Percentiles rank a stretch among this genome's conserved stretches.
These are phyloP conservation scores for Drosophila paracracens DNA, from an alignment of 2,888 invertebrate genomes.

Conservation along the genomic window DNA sequence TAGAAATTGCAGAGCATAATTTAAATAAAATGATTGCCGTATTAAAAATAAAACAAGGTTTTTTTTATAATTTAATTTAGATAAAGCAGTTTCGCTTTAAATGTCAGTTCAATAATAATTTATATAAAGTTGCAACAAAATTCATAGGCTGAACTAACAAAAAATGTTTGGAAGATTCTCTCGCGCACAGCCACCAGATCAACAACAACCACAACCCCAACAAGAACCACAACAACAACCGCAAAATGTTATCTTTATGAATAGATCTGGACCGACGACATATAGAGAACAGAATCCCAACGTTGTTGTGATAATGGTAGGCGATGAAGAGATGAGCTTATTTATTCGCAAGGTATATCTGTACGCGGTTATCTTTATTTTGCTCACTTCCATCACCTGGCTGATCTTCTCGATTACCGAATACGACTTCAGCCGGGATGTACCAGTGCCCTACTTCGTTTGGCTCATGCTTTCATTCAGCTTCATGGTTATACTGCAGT, in stretches of 20 bases:
- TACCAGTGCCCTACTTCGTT: slow-evolving; percentile 14
- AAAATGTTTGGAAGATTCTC: slow-evolving; percentile 17
- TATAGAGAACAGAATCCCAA: background rate
- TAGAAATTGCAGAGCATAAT: background rate
- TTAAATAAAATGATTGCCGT: background rate
- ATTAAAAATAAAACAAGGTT: background rate
- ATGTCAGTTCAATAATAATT: slow-evolving; percentile 14
- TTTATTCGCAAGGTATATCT: slow-evolving; percentile 12
- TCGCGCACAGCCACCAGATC: background rate
- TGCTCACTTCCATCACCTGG: background rate
- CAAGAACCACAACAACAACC: background rate
- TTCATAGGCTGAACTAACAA: slow-evolving; percentile 5
- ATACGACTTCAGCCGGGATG: background rate
- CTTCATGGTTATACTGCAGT: background rate
- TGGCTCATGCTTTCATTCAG: slow-evolving; percentile 13
- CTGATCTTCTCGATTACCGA: background rate
- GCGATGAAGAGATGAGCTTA: background rate
- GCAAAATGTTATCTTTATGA: background rate
- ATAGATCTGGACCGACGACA: background rate
- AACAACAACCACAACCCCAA: background rate
- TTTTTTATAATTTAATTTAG: background rate
- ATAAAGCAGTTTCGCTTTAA: background rate
- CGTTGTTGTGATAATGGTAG: background rate
- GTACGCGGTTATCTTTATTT: slow-evolving; percentile 1
- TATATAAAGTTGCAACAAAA: slow-evolving; percentile 4